Conservation (phyloP, 2,113 vertebrate species). For the Xenopus laevis region DNA sequence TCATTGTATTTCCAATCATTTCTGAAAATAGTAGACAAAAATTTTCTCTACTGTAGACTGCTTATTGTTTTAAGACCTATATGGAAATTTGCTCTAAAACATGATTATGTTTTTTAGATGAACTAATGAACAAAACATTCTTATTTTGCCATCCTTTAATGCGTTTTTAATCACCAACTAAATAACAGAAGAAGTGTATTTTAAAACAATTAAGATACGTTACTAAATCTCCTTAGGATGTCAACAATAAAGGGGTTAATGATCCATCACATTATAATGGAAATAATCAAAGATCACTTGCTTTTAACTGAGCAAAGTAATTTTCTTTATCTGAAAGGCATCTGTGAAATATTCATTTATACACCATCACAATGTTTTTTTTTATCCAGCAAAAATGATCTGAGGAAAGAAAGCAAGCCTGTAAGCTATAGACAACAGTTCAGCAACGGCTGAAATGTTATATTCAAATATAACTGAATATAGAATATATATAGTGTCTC, state of each 20-base stretch:
- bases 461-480: conserved; percentile 26
- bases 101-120: conserved; percentile 68
- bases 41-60: conserved; percentile 67
- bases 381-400: conserved; percentile 38
- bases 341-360: conserved; percentile 62
- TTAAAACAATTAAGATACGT: conserved; percentile 81
- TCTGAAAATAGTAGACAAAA: conserved; percentile 66
- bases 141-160: conserved; percentile 73
- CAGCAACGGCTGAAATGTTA: conserved; percentile 2
- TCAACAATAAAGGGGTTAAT: conserved; percentile 80
- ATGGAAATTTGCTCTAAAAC: conserved; percentile 74
- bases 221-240: conserved; percentile 74
- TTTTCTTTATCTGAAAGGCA: conserved; percentile 61
- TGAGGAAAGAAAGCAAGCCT: conserved; percentile 5
- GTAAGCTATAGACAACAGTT: conserved; percentile 8
- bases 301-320: conserved; percentile 63
- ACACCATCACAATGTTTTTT: conserved; percentile 48
- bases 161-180: conserved; percentile 78
- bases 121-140: conserved; percentile 72
- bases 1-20: conserved; percentile 68
- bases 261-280: conserved; percentile 72
- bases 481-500: too few relatives aligned
- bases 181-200: conserved; percentile 75
- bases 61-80: conserved; percentile 77
- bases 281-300: conserved; percentile 64